These are phyloP conservation scores for Drosophila affinis DNA, from an alignment of 2,888 invertebrate genomes.

Conservation along the genomic window DNA sequence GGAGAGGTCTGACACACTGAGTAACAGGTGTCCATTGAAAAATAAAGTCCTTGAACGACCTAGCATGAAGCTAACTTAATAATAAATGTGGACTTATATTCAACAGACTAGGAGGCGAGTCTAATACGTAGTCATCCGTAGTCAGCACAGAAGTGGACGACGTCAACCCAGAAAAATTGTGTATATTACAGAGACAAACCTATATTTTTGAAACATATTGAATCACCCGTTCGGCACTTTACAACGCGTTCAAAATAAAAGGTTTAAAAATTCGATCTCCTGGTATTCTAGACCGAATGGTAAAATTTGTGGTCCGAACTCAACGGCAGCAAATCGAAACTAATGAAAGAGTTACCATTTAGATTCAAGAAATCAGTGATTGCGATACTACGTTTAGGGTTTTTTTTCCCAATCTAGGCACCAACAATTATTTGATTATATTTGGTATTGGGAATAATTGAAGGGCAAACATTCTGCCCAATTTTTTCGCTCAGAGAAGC, in stretches of 20 bases:
- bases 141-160: no score
- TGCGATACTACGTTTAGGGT: slow-evolving; percentile 16
- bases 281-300: background rate
- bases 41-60: background rate
- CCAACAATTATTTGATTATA: slow-evolving; percentile 26
- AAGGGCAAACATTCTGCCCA: slow-evolving; percentile 27
- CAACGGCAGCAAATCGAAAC: background rate
- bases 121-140: no score
- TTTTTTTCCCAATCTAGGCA: slow-evolving; percentile 17
- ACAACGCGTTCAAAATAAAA: no score
- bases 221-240: background rate
- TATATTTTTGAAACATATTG: background rate
- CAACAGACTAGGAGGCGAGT: no score
- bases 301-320: slow-evolving; percentile 2
- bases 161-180: no score
- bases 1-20: background rate
- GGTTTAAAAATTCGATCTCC: no score
- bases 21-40: background rate
- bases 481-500: slow-evolving; percentile 33
- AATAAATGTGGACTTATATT: background rate
- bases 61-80: background rate
- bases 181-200: no score
- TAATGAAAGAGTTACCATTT: slow-evolving; percentile 4
- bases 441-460: slow-evolving; percentile 37
- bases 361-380: slow-evolving; percentile 4